Evolutionary conservation across 2,797 vertebrate species (phyloP).

Genomic region (Spinus olivaceus): DNA sequence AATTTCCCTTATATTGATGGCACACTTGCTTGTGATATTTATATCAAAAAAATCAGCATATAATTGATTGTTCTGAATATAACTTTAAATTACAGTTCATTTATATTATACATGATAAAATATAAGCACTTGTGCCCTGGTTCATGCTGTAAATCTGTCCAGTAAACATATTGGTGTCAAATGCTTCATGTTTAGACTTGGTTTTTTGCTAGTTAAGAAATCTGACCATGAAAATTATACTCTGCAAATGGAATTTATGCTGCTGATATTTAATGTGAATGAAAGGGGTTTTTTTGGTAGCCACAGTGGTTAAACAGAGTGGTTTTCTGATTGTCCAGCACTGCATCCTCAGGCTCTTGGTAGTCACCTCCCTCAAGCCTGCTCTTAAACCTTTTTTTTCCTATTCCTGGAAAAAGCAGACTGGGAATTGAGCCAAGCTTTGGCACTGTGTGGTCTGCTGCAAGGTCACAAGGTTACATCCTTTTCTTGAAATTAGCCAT

Average conservation of each 20-base stretch:
- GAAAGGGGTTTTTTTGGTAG: neutral
- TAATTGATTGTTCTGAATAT: neutral
- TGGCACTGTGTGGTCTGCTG: neutral
- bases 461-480: neutral
- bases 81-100: neutral
- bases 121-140: neutral
- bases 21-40: neutral
- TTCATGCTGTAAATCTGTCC: neutral
- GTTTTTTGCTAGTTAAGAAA: neutral
- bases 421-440: neutral
- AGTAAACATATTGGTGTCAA: neutral
- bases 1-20: neutral
- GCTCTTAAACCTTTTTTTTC: neutral
- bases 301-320: neutral
- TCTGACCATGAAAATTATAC: neutral
- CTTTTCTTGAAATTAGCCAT: neutral
- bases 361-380: neutral
- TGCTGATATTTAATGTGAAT: neutral
- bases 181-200: neutral
- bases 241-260: neutral
- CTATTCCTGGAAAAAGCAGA: rapidly evolving
- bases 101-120: neutral
- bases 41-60: neutral
- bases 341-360: neutral
- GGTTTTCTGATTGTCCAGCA: neutral